These are phyloP conservation scores for Ceratitis capitata DNA, from an alignment of 1,140 invertebrate genomes.

Conservation along the genomic window DNA sequence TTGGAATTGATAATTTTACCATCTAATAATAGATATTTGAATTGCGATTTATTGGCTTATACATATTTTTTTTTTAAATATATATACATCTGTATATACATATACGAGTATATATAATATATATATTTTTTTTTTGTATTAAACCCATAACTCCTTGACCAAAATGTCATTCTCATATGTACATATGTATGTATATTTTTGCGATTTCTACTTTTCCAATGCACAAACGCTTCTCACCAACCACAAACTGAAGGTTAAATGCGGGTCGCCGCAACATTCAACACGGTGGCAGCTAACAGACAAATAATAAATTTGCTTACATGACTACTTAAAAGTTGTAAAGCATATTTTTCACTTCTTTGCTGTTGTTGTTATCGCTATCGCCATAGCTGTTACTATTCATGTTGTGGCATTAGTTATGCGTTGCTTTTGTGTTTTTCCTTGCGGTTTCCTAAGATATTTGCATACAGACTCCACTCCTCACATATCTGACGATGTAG, in stretches of 20 bases:
- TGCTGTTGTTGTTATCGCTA: not conserved
- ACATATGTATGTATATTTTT: not conserved
- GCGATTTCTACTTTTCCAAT: not conserved
- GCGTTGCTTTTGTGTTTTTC: not conserved
- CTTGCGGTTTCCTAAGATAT: not conserved
- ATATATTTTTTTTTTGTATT: not conserved
- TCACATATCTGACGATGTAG: not conserved
- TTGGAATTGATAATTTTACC: too few relatives aligned
- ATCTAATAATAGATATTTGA: too few relatives aligned
- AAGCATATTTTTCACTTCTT: not conserved
- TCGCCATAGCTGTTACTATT: not conserved
- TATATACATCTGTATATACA: too few relatives aligned
- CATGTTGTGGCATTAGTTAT: not conserved
- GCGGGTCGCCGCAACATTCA: not conserved
- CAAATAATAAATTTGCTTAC: constrained; percentile 34
- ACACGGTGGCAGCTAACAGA: not conserved
- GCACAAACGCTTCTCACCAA: constrained; percentile 1
- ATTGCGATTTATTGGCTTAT: too few relatives aligned
- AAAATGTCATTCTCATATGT: not conserved
- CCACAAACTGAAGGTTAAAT: not conserved
- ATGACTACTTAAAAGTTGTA: constrained; percentile 30
- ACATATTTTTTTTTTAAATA: too few relatives aligned
- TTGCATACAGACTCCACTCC: too few relatives aligned
- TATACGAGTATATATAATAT: too few relatives aligned
- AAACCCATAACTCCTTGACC: not conserved